Evolutionary conservation across 2,113 vertebrate genomes (phyloP).

Genomic region (Sander lucioperca): DNA sequence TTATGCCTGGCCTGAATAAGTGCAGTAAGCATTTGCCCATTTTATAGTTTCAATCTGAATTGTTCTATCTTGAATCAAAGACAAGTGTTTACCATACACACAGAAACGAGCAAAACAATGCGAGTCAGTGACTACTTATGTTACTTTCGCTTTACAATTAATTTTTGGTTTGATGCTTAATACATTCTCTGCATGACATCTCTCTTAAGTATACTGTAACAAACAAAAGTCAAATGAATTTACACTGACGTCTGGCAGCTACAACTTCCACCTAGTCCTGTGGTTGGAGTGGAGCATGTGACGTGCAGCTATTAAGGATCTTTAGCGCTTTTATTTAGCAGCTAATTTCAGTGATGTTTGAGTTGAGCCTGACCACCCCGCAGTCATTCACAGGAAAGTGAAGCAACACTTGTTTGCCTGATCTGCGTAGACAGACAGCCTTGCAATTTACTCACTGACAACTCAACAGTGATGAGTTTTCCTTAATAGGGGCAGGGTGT

Average conservation of each 20-base stretch:
- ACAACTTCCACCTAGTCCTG: background rate
- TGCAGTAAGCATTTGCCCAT: background rate
- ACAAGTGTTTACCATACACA: background rate
- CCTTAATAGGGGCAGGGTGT: no score
- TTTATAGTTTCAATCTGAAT: background rate
- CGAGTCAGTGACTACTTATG: background rate
- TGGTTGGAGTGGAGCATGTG: background rate
- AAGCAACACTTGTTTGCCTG: background rate
- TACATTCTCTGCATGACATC: background rate
- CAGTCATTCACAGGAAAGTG: background rate
- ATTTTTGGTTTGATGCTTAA: background rate
- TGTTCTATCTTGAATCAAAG: background rate
- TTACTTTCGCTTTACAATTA: no score
- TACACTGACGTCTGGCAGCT: background rate
- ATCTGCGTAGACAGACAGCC: background rate
- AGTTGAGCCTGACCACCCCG: background rate
- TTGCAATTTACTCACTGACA: background rate
- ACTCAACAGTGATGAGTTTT: background rate
- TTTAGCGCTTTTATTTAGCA: background rate
- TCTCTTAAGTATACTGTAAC: background rate
- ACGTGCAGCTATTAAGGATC: background rate
- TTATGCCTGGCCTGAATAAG: background rate
- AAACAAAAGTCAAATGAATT: background rate
- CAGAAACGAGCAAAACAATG: no score
- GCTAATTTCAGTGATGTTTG: background rate